Conservation (phyloP, 2,797 vertebrate species). For the Garrulus glandarius region DNA sequence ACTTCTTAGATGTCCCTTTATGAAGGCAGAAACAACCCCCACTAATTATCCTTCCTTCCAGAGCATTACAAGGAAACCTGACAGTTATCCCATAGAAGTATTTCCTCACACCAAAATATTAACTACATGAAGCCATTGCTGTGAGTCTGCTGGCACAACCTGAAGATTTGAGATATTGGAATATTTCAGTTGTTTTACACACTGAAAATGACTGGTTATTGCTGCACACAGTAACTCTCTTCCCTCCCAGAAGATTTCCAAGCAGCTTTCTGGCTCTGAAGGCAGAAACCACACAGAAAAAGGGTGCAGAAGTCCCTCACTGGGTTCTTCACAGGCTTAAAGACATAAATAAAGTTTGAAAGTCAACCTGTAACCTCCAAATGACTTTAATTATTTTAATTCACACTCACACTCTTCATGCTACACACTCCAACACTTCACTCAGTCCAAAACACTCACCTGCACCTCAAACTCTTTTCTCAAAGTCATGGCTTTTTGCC, state of each 20-base stretch:
- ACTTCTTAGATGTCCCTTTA: not conserved
- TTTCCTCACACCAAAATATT: not conserved
- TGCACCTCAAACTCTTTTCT: slow-evolving; percentile 35
- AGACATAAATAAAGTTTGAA: not conserved
- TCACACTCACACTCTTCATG: not conserved
- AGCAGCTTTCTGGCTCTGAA: not conserved
- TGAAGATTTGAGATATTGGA: not conserved
- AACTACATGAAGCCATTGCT: fast-evolving
- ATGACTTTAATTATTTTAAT: not conserved
- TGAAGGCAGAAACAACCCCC: not conserved
- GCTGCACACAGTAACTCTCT: not conserved
- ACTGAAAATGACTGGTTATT: not conserved
- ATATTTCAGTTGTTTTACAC: not conserved
- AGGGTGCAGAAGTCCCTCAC: fast-evolving
- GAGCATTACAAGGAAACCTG: not conserved
- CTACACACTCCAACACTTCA: not conserved
- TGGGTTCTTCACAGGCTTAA: not conserved
- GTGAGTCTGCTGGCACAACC: not conserved
- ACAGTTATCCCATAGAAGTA: not conserved
- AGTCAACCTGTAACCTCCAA: not conserved
- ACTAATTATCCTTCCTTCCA: not conserved
- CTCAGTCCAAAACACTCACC: slow-evolving; percentile 34
- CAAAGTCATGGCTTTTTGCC: slow-evolving; percentile 40
- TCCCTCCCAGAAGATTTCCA: not conserved
- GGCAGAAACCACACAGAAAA: not conserved